Base-by-base conservation (phyloP, 1,140 invertebrate genomes). In the Mylabris phalerata region DNA sequence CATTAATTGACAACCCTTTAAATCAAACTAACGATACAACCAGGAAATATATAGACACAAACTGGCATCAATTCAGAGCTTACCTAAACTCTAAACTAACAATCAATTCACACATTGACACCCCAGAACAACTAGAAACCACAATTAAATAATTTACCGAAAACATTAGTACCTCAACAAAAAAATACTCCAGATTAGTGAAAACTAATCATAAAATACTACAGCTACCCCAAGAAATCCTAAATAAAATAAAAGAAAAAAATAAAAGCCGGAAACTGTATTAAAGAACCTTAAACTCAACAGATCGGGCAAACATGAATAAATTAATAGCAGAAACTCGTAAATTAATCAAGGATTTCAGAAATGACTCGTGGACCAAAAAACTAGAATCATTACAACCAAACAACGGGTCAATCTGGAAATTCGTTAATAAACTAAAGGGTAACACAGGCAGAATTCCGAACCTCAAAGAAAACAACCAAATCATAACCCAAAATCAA, bases 31-130 rank as follows among this genome's bases (percentile, higher is more conserved):
- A 32, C 24, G 55, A 44, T 25, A 44, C 11, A n/a, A 44, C 39
- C n/a, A 42, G 3, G 7, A 40, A 51, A 26, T 59, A 47, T 19
- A 27, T 38, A 55, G 42, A 59, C 9, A 55, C 57, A 47, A 55
- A 59, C 25, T 59, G 57, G 57, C 11, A 46, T 5, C 11, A 59
- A 48, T 55, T 46, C 25, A 7, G 57, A 10, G 11, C 56, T 57
- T 19, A 27, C 2, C n/a, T 59, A n/a, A 40, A 59, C 40, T 9
- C 6, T 3, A 45, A 47, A 27, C 32, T 55, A 41, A 24, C 3
- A 3, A 47, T 59, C 13, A 59, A 52, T 32, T 42, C 11, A 19
- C 32, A 47, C 9, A 55, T 55, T 10, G 41, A 45, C 2, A 41
- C 42, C 26, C 38, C 19, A 38, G 25, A 48, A 47, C 9, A 55